Evolutionary conservation across 2,797 vertebrate species (phyloP).

Genomic region (Eulemur mongoz): DNA sequence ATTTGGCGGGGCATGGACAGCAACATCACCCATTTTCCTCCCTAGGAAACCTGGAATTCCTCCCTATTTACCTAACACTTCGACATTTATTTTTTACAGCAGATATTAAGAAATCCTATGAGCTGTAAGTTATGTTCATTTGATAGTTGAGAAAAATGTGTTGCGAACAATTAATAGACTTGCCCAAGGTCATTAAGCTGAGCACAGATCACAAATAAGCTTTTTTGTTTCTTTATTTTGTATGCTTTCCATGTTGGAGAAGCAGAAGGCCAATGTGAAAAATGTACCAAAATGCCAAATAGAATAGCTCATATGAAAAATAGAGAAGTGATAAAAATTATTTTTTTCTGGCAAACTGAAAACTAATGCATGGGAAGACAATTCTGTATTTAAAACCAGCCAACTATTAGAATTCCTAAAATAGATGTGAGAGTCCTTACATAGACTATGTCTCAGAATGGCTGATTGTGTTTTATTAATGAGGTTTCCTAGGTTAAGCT

Average conservation of each 20-base stretch:
- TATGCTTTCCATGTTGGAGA: not conserved
- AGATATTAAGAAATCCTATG: not conserved
- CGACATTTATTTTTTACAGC: not conserved
- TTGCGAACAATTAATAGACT: not conserved
- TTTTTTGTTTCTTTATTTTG: not conserved
- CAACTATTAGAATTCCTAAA: not conserved
- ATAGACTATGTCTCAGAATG: not conserved
- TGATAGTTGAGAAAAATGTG: not conserved
- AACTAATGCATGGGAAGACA: not conserved
- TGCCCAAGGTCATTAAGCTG: not conserved
- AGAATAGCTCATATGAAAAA: not conserved
- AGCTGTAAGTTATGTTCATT: not conserved
- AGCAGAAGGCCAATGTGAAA: not conserved
- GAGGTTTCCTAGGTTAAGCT: conserved; percentile 73
- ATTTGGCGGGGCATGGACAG: too few relatives aligned
- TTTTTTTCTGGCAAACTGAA: not conserved
- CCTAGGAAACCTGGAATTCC: too few relatives aligned
- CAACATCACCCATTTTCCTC: too few relatives aligned
- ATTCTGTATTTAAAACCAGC: not conserved
- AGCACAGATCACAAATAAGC: not conserved
- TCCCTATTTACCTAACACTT: not conserved
- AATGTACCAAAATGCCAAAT: not conserved
- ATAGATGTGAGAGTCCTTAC: not conserved
- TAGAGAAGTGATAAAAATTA: not conserved
- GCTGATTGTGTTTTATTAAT: conserved; percentile 38